phyloP scores from a whole-genome alignment of 1,140 invertebrate species.

The Pentalonia nigronervosa region DNA sequence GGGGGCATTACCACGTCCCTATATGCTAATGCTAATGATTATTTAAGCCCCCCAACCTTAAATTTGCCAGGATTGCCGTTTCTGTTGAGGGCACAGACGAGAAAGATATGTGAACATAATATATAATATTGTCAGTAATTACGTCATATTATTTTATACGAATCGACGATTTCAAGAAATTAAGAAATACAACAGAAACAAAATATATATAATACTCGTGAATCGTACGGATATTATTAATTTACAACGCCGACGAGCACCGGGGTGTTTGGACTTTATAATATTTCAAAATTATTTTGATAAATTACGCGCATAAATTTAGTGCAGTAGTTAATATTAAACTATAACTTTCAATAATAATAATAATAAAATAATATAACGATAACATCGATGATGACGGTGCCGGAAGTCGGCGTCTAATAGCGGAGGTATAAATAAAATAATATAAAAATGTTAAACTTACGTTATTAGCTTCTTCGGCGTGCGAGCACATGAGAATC shows the following conservation, averaged over 20 bases:
- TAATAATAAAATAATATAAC: too few species aligned
- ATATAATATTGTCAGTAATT: too few species aligned
- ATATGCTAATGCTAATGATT: background rate
- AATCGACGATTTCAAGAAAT: background rate
- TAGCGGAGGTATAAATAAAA: background rate
- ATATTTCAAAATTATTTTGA: accelerated
- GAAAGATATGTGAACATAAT: background rate
- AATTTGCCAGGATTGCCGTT: background rate
- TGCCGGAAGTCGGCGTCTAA: background rate
- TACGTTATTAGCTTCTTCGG: background rate
- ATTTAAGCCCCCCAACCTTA: background rate
- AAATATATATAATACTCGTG: too few species aligned
- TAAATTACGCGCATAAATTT: background rate
- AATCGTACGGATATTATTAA: background rate
- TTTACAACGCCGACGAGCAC: background rate
- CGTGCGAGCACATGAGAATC: slow-evolving; percentile 53
- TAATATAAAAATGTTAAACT: background rate
- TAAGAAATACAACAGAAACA: background rate
- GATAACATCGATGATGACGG: background rate
- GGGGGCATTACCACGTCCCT: too few species aligned
- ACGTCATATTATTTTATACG: background rate
- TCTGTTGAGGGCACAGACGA: background rate
- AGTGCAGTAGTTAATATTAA: too few species aligned
- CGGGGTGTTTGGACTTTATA: background rate
- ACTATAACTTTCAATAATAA: too few species aligned